A percentile compares a stretch with the other conserved stretches of the same genome.
These are phyloP conservation scores for Heterotis niloticus DNA, from an alignment of 2,113 vertebrate species.

Conservation along the genomic window DNA sequence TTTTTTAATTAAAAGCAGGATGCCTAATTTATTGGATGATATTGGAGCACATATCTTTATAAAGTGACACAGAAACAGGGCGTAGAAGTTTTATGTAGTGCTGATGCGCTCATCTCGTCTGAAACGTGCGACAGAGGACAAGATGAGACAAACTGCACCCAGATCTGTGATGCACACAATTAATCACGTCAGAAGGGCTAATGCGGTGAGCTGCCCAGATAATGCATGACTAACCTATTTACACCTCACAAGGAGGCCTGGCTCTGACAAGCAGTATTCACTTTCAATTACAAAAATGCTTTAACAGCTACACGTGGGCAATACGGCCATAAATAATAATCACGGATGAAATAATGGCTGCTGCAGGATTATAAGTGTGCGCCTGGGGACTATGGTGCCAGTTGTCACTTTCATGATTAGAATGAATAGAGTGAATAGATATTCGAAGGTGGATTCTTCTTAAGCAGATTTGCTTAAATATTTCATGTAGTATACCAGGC, in stretches of 20 bases:
- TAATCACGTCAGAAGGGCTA: slow-evolving; percentile 45
- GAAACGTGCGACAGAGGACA: neutral
- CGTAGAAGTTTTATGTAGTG: no score
- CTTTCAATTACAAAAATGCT: neutral
- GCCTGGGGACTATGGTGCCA: slow-evolving; percentile 13
- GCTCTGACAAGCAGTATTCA: slow-evolving; percentile 3
- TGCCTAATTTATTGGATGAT: no score
- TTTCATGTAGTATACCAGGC: neutral
- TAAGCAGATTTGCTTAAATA: neutral
- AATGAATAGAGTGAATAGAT: neutral
- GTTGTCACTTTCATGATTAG: neutral
- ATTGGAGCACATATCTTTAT: no score
- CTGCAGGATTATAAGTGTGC: neutral
- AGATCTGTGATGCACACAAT: slow-evolving; percentile 40
- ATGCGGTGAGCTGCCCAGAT: slow-evolving; percentile 33
- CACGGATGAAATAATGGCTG: neutral
- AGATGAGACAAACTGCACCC: neutral
- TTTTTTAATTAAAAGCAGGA: no score
- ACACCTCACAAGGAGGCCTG: slow-evolving; percentile 8
- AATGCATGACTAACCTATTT: neutral
- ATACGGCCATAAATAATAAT: neutral
- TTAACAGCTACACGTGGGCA: slow-evolving; percentile 2
- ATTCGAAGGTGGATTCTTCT: neutral
- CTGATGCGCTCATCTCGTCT: neutral
- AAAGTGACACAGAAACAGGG: no score